Evolutionary conservation across 2,113 vertebrate species (phyloP).

Genomic region (Grammomys surdaster): DNA sequence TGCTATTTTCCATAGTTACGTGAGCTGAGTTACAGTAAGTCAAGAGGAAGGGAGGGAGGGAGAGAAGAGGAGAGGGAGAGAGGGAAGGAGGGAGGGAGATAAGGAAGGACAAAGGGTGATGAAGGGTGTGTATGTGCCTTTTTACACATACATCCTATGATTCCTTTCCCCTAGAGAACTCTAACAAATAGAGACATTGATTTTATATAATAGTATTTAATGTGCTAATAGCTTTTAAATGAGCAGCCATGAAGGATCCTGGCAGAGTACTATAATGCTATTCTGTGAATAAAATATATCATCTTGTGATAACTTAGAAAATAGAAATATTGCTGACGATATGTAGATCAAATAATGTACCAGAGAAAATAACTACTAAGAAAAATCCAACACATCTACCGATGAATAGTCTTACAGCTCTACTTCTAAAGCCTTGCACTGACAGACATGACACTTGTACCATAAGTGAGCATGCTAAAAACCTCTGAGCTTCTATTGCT

Average conservation of each 20-base stretch:
- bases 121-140: neutral
- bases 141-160: neutral
- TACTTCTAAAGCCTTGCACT: neutral
- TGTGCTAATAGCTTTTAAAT: neutral
- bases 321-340: neutral
- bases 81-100: neutral
- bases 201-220: neutral
- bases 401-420: neutral
- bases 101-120: neutral
- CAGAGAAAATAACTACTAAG: neutral
- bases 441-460: accelerated
- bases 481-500: too few relatives aligned
- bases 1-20: neutral
- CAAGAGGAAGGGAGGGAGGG: neutral
- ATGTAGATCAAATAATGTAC: neutral
- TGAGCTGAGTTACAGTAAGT: neutral
- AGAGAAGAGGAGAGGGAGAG: accelerated
- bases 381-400: neutral
- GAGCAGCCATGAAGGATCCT: neutral
- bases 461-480: neutral
- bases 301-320: neutral
- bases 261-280: neutral
- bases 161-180: neutral
- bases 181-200: too few relatives aligned
- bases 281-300: neutral